A percentile compares a stretch with the other conserved stretches of the same genome.
Evolutionary conservation across 2,113 vertebrate species (phyloP).

Genomic region (Polyodon spathula): DNA sequence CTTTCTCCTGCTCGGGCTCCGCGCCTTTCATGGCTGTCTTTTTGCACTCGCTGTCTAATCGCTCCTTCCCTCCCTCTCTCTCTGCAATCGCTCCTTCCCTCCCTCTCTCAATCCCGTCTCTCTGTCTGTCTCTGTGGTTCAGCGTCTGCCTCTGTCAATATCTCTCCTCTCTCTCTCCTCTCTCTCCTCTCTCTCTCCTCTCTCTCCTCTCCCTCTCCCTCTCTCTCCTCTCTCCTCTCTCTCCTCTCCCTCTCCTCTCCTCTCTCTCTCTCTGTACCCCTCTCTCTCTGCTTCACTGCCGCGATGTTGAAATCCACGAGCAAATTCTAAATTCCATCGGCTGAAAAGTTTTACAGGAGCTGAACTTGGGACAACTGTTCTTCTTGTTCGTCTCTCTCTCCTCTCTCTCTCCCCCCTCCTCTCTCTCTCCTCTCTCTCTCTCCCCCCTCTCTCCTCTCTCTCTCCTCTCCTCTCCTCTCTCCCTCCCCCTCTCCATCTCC

Average conservation of each 20-base stretch:
- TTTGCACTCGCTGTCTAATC: too few relatives aligned
- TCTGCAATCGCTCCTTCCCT: background rate
- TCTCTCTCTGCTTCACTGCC: too few relatives aligned
- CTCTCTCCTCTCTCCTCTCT: background rate
- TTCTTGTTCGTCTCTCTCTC: slow-evolving; percentile 20
- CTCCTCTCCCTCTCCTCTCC: background rate
- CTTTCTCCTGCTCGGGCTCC: slow-evolving; percentile 19
- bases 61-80: too few relatives aligned
- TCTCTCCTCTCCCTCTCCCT: slow-evolving; percentile 26
- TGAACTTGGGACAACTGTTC: slow-evolving; percentile 45
- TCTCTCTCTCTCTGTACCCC: background rate
- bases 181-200: background rate
- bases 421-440: too few relatives aligned
- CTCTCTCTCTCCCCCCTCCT: slow-evolving; percentile 28
- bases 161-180: background rate
- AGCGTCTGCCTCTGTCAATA: slow-evolving; percentile 49
- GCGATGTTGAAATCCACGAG: too few relatives aligned
- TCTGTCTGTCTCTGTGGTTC: slow-evolving; percentile 21
- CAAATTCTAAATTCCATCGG: too few relatives aligned
- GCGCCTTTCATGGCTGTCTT: background rate
- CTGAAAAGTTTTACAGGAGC: too few relatives aligned
- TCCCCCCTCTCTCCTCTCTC: too few relatives aligned
- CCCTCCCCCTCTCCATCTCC: slow-evolving; percentile 41
- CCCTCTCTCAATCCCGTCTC: background rate
- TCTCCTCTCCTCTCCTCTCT: too few relatives aligned